A percentile compares a stretch with the other conserved stretches of the same genome.
phyloP scores from a whole-genome alignment of 2,888 invertebrate species.

The Leistus spinibarbis region DNA sequence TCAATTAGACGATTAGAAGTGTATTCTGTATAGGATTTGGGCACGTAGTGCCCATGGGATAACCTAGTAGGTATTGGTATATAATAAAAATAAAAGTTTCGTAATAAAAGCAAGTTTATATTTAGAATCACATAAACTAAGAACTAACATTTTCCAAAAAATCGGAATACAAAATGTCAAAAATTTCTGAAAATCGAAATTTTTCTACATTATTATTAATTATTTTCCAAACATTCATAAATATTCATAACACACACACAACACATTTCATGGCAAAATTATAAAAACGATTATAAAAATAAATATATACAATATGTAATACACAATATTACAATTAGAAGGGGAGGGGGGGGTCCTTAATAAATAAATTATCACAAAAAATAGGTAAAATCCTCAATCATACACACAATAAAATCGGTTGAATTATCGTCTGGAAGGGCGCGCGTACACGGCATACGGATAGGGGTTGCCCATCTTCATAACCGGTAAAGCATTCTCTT shows the following conservation, averaged over 20 bases:
- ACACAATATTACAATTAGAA: background rate
- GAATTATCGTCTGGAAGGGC: conserved; percentile 12
- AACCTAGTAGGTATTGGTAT: background rate
- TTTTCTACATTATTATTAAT: conserved; percentile 17
- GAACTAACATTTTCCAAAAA: conserved; percentile 20
- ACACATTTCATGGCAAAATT: conserved; percentile 2
- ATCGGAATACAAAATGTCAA: conserved; percentile 30
- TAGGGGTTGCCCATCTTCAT: conserved; percentile 13
- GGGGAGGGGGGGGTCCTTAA: background rate
- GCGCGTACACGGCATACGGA: conserved; percentile 26
- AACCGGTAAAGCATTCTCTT: conserved; percentile 1
- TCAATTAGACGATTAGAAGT: too few species aligned
- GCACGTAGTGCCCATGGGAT: too few species aligned
- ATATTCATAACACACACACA: conserved; percentile 2
- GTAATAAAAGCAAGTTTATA: conserved; percentile 26
- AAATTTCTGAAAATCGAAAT: background rate
- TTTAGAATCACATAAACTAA: conserved; percentile 27
- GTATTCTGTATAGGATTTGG: too few species aligned
- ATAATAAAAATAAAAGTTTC: background rate
- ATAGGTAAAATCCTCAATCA: background rate
- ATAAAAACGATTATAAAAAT: background rate
- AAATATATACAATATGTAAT: conserved; percentile 25
- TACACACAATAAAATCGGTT: conserved; percentile 6
- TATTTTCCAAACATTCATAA: conserved; percentile 2
- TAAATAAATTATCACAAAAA: conserved; percentile 21